These are phyloP conservation scores for Microplitis manilae DNA, from an alignment of 2,888 invertebrate species.

Conservation along the genomic window DNA sequence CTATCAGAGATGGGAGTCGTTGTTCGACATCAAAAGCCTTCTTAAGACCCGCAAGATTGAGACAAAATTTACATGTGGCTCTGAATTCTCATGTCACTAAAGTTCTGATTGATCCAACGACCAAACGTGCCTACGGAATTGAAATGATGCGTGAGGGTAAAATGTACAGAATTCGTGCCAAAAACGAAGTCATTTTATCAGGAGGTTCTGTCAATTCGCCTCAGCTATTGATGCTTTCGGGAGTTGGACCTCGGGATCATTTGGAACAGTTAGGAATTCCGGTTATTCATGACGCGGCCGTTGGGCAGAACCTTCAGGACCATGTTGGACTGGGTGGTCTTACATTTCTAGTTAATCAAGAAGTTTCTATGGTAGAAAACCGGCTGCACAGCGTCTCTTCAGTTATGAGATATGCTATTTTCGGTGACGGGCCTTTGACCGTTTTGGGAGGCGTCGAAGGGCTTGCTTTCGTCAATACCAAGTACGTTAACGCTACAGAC, in stretches of 20 bases:
- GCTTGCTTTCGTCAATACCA: slow-evolving; percentile 90
- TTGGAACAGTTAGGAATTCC: slow-evolving; percentile 82
- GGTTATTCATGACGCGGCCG: slow-evolving; percentile 84
- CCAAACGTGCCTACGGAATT: slow-evolving; percentile 86
- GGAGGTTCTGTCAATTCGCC: slow-evolving; percentile 95
- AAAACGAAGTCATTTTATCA: slow-evolving; percentile 90
- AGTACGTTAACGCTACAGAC: slow-evolving; percentile 83
- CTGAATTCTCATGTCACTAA: slow-evolving; percentile 85
- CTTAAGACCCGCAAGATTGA: slow-evolving; percentile 82
- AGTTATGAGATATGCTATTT: slow-evolving; percentile 86
- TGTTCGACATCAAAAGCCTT: slow-evolving; percentile 94
- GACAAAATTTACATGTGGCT: slow-evolving; percentile 88
- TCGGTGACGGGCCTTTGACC: slow-evolving; percentile 88
- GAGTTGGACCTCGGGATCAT: slow-evolving; percentile 85
- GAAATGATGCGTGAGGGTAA: slow-evolving; percentile 85
- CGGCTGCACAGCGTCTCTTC: slow-evolving; percentile 85
- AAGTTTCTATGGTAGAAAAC: slow-evolving; percentile 85
- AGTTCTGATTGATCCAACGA: slow-evolving; percentile 72
- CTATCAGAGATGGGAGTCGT: slow-evolving; percentile 83
- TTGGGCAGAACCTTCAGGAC: slow-evolving; percentile 91
- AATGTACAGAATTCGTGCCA: slow-evolving; percentile 81
- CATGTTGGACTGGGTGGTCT: slow-evolving; percentile 90
- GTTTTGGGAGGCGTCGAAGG: slow-evolving; percentile 92
- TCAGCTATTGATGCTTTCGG: slow-evolving; percentile 94
- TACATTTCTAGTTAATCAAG: slow-evolving; percentile 85